Percentiles rank a stretch among this genome's conserved stretches.
Conservation (phyloP, 2,797 vertebrate species). For the Sebastes jordani region DNA sequence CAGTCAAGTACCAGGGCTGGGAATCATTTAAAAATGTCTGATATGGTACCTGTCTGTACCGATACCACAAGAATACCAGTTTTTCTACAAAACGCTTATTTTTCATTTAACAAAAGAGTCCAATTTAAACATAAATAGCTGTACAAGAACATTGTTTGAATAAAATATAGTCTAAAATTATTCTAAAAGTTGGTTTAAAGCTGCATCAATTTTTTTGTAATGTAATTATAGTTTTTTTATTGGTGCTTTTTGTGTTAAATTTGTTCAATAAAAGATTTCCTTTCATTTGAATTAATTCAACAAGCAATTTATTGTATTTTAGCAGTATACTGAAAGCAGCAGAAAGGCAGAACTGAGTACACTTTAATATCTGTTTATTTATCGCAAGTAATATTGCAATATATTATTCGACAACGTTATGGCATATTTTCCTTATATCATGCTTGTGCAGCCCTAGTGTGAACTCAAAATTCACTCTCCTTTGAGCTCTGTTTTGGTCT, state of each 20-base stretch:
- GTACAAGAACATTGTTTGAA: background rate
- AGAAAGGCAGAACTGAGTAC: background rate
- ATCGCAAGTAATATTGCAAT: background rate
- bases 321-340: background rate
- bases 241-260: too few species aligned
- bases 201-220: too few species aligned
- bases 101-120: background rate
- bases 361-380: background rate
- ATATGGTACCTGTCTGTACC: too few species aligned
- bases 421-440: background rate
- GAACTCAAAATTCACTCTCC: background rate
- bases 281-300: background rate
- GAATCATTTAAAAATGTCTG: background rate
- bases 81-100: background rate
- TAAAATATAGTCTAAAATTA: background rate
- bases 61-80: background rate
- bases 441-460: too few species aligned
- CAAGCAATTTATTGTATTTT: background rate
- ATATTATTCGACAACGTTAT: background rate
- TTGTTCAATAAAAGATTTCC: too few species aligned
- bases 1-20: too few species aligned
- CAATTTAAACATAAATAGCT: background rate
- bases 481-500: background rate
- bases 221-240: too few species aligned
- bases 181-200: too few species aligned